Conservation (phyloP, 1,140 invertebrate species). For the Halyomorpha halys region DNA sequence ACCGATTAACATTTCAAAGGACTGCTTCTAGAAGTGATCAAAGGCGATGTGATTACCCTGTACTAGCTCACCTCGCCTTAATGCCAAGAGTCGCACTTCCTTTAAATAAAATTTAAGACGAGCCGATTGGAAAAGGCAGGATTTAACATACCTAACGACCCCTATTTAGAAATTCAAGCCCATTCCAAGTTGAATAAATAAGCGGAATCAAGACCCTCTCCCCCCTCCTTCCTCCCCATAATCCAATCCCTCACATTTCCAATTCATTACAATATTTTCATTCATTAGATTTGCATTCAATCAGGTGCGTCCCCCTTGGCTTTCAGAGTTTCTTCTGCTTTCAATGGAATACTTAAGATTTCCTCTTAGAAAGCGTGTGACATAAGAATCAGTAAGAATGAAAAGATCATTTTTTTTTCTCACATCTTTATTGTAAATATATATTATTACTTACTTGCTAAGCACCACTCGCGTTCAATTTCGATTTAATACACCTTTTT, state of each 20-base stretch:
- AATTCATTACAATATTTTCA: slow-evolving; percentile 19
- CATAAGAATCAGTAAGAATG: too few relatives aligned
- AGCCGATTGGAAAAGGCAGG: slow-evolving; percentile 12
- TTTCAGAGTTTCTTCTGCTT: too few relatives aligned
- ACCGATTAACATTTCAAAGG: slow-evolving; percentile 13
- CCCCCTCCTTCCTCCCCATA: slow-evolving; percentile 5
- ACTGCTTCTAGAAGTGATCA: neutral
- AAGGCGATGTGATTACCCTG: slow-evolving; percentile 13
- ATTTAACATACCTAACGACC: slow-evolving; percentile 17
- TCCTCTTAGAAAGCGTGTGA: too few relatives aligned
- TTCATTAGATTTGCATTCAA: slow-evolving; percentile 17
- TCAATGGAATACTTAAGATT: too few relatives aligned
- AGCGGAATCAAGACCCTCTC: slow-evolving; percentile 9
- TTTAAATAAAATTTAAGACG: slow-evolving; percentile 16
- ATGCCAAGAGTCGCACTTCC: slow-evolving; percentile 12
- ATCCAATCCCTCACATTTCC: slow-evolving; percentile 18
- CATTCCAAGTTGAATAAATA: slow-evolving; percentile 16
- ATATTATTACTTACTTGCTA: too few relatives aligned
- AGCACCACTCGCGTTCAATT: too few relatives aligned
- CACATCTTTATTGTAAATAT: too few relatives aligned
- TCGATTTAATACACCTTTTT: too few relatives aligned
- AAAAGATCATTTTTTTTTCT: too few relatives aligned
- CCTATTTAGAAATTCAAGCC: slow-evolving; percentile 15
- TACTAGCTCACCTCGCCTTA: slow-evolving; percentile 1
- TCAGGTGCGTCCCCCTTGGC: neutral